Evolutionary conservation across 1,140 invertebrate species (phyloP).

Genomic region (Trichogramma pretiosum): DNA sequence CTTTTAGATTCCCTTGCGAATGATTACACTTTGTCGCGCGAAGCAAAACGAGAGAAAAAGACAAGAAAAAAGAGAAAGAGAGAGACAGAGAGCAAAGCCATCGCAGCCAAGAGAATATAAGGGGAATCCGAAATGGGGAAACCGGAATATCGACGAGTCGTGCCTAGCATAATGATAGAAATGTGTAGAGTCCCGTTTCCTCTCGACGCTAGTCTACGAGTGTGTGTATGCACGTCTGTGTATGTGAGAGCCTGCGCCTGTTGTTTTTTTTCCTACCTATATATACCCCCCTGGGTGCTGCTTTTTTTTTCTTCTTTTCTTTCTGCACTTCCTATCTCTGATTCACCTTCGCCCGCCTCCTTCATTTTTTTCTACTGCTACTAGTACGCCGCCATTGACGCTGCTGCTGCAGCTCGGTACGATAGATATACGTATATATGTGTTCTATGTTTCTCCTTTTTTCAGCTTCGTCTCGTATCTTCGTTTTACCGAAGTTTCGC

Average conservation of each 20-base stretch:
- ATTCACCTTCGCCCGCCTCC: background rate
- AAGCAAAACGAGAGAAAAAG: background rate
- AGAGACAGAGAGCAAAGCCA: slow-evolving; percentile 3
- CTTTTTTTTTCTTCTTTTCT: background rate
- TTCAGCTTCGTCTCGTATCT: too few species aligned
- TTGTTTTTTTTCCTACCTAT: background rate
- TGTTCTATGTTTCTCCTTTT: too few species aligned
- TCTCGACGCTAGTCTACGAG: background rate
- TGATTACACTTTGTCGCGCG: slow-evolving; percentile 3
- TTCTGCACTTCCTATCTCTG: background rate
- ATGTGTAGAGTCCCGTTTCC: slow-evolving; percentile 15
- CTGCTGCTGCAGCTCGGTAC: background rate
- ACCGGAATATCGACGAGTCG: slow-evolving; percentile 26
- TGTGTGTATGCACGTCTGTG: background rate
- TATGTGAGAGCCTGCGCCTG: background rate
- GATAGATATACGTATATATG: too few species aligned
- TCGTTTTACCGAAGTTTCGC: too few species aligned
- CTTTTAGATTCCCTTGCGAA: background rate
- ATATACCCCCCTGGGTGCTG: background rate
- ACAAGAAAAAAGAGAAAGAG: background rate
- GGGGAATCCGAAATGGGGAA: slow-evolving; percentile 24
- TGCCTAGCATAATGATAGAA: slow-evolving; percentile 26
- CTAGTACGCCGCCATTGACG: background rate
- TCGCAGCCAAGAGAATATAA: background rate
- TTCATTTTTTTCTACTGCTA: background rate